phyloP scores from a whole-genome alignment of 1,140 invertebrate species.

The Apis laboriosa region DNA sequence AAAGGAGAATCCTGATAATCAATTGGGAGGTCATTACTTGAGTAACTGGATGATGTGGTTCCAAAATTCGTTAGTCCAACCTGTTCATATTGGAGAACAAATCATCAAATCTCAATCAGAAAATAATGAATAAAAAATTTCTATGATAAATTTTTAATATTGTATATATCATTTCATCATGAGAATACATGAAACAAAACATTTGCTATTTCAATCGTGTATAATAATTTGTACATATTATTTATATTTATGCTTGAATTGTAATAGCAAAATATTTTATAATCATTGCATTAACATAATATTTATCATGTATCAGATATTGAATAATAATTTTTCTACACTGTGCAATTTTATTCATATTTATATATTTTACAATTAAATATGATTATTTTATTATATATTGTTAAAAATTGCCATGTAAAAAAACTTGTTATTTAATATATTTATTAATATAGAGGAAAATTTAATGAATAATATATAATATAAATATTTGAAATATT shows the following conservation, averaged over 20 bases:
- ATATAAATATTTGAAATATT: constrained; percentile 10
- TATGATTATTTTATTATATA: constrained; percentile 12
- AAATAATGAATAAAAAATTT: constrained; percentile 52
- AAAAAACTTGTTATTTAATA: constrained; percentile 26
- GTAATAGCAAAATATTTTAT: constrained; percentile 30
- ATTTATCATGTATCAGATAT: constrained; percentile 33
- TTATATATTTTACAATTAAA: constrained; percentile 35
- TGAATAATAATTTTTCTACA: constrained; percentile 32
- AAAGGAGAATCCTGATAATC: constrained; percentile 66
- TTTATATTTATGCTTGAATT: constrained; percentile 32
- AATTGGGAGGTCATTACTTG: constrained; percentile 68
- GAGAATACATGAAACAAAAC: constrained; percentile 7
- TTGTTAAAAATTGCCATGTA: background rate
- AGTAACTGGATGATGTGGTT: constrained; percentile 75
- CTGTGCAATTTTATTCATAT: constrained; percentile 29
- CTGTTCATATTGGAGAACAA: constrained; percentile 57
- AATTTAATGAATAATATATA: constrained; percentile 4
- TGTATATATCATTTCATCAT: constrained; percentile 8
- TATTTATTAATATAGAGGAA: constrained; percentile 28
- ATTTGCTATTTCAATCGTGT: constrained; percentile 30
- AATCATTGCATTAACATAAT: constrained; percentile 22
- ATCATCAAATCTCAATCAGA: constrained; percentile 50
- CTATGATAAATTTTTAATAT: constrained; percentile 10
- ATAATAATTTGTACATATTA: constrained; percentile 50
- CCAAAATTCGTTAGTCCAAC: constrained; percentile 67